Base-by-base conservation (phyloP, 1,140 invertebrate genomes). In the Drosophila lini region DNA sequence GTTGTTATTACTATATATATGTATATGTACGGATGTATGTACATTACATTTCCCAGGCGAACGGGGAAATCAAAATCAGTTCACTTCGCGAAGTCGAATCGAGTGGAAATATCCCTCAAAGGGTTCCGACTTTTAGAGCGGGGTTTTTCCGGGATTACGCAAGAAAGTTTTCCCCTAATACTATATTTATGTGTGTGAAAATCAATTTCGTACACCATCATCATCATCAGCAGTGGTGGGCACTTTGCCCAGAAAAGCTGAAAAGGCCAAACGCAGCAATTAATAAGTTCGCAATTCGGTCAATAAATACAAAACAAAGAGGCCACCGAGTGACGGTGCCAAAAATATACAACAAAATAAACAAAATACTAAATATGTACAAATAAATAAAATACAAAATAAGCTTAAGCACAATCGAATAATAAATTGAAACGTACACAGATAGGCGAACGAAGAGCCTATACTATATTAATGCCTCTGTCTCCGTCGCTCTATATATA, bases 271-370 rank as follows among this genome's bases (percentile, higher is more conserved):
- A 59, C 68, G 63, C 60, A 61, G 55, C 74, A 81, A 81, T 85
- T 85, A 84, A 85, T 84, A 85, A 84, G 67, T 75, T 52, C 81
- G 75, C 81, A 78, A 78, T 85, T 85, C 81, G 81, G 55, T 81
- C 78, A 86, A 84, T 84, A 84, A 84, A 77, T 61, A 56, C 64
- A 80, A 81, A 74, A 79, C 57, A 80, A 59, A 41, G 36, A 56
- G 28, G 25, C 57, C 31, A 25, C 13, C 31, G 15, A 36, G 32
- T 52, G 45, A 15, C 64, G 16, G 34, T 50, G 60, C 73, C 60
- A 65, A 82, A 84, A 84, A 81, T 81, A 81, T 81, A 32, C 45
- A 67, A 34, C 47, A 40, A 79, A 64, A 69, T 44, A 44, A 55
- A 47, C 41, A 38, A 74, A 69, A 44, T n/a, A 28, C 25, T 0